A percentile compares a stretch with the other conserved stretches of the same genome.
Conservation (phyloP, 2,797 vertebrate species). For the Sebastes hubbsi region DNA sequence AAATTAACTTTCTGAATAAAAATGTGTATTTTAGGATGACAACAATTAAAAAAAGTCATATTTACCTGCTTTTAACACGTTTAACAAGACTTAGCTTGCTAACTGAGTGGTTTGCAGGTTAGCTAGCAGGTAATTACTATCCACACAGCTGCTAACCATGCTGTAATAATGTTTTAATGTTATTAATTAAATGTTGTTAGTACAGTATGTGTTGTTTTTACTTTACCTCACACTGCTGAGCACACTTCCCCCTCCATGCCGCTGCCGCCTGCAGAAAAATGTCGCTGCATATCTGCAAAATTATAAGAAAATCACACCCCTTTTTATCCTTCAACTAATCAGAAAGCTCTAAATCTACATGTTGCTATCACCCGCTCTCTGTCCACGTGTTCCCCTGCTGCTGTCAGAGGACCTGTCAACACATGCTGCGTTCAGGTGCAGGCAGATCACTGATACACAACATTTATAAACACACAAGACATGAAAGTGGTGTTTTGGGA, state of each 20-base stretch:
- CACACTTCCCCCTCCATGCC: not conserved
- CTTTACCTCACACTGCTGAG: slow-evolving; percentile 17
- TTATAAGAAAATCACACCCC: slow-evolving; percentile 60
- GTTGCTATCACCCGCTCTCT: not conserved
- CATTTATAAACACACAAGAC: not conserved
- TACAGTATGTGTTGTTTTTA: not conserved
- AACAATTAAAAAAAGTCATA: fast-evolving
- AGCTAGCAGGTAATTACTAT: not conserved
- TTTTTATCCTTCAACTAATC: slow-evolving; percentile 60
- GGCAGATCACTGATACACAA: not conserved
- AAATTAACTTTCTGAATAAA: not conserved
- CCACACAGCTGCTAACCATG: not conserved
- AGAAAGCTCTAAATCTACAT: slow-evolving; percentile 28
- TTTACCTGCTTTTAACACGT: not conserved
- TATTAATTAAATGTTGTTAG: fast-evolving
- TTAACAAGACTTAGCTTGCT: slow-evolving; percentile 25
- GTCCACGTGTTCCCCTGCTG: slow-evolving; percentile 16
- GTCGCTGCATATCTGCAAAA: not conserved
- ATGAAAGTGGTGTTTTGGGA: not conserved
- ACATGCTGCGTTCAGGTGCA: slow-evolving; percentile 23
- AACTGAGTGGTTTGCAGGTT: not conserved
- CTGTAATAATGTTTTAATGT: not conserved
- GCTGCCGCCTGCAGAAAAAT: not conserved
- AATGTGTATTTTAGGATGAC: not conserved
- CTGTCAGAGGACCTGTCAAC: not conserved